Percentiles rank a stretch among this genome's conserved stretches.
These are phyloP conservation scores for Hiodon alosoides DNA, from an alignment of 2,113 vertebrate genomes.

Conservation along the genomic window DNA sequence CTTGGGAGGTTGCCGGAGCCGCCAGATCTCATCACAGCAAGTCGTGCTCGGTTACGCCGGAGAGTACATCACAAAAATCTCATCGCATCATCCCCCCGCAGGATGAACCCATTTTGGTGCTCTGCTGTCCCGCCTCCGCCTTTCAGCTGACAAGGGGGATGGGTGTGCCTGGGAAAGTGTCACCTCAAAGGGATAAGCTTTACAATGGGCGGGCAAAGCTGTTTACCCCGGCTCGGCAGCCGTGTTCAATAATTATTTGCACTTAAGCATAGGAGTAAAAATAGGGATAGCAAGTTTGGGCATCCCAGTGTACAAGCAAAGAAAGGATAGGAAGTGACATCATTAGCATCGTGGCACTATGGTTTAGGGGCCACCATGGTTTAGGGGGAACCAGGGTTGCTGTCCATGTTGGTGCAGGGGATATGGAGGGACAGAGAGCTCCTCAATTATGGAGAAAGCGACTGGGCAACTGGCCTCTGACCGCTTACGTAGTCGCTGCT, in stretches of 20 bases:
- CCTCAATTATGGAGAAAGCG: slow-evolving; percentile 43
- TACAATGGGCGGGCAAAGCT: slow-evolving; percentile 30
- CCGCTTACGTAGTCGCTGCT: slow-evolving; percentile 33
- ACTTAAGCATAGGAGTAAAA: slow-evolving; percentile 22
- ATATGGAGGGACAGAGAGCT: slow-evolving; percentile 17
- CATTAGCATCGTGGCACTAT: no score
- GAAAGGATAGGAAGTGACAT: no score
- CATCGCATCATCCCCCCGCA: slow-evolving; percentile 53
- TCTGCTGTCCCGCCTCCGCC: slow-evolving; percentile 4
- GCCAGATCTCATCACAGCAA: not conserved
- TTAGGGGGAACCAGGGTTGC: not conserved
- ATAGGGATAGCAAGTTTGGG: no score
- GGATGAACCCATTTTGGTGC: slow-evolving; percentile 22
- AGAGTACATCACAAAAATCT: slow-evolving; percentile 11
- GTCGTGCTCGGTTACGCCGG: not conserved
- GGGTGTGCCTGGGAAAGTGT: slow-evolving; percentile 32
- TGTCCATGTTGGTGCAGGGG: no score
- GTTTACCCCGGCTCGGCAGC: slow-evolving; percentile 32
- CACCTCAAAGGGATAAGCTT: slow-evolving; percentile 4
- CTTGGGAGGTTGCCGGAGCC: not conserved
- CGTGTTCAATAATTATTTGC: slow-evolving; percentile 25
- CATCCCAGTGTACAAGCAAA: no score
- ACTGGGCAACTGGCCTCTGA: slow-evolving; percentile 36
- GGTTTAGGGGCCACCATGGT: not conserved
- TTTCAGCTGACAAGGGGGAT: slow-evolving; percentile 11